A percentile compares a stretch with the other conserved stretches of the same genome.
Conservation (phyloP, 1,140 invertebrate genomes). For the Rhizoglyphus robini region DNA sequence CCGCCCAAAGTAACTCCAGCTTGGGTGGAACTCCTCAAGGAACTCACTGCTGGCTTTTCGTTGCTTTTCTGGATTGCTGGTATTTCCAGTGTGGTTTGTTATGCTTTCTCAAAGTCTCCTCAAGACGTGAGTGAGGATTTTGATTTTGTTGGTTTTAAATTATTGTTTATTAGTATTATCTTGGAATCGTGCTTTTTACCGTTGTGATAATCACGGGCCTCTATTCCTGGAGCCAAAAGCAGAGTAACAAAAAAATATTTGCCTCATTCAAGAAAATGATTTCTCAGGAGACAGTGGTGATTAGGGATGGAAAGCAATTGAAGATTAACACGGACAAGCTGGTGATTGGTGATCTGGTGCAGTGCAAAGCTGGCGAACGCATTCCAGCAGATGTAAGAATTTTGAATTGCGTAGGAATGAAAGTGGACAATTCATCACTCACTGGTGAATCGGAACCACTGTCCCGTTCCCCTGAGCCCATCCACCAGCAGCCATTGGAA, state of each 20-base stretch:
- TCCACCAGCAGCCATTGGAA: constrained; percentile 36
- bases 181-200: constrained; percentile 29
- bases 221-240: constrained; percentile 34
- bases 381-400: constrained; percentile 25
- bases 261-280: constrained; percentile 27
- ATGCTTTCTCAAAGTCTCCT: constrained; percentile 36
- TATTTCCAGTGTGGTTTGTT: constrained; percentile 52
- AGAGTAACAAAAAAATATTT: constrained; percentile 29
- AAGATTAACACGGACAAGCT: constrained; percentile 61
- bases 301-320: constrained; percentile 80
- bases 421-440: constrained; percentile 52
- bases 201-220: constrained; percentile 33
- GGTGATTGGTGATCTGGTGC: constrained; percentile 60
- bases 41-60: constrained; percentile 57
- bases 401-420: constrained; percentile 6
- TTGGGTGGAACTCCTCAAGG: constrained; percentile 51
- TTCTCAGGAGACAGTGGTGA: constrained; percentile 73
- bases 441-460: constrained; percentile 59
- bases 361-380: constrained; percentile 62
- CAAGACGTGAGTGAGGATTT: constrained; percentile 34
- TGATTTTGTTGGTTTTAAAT: neutral
- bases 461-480: constrained; percentile 30
- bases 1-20: no score
- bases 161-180: constrained; percentile 7
- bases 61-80: constrained; percentile 61